These are phyloP conservation scores for Sebastes trivittatus DNA, from an alignment of 2,797 vertebrate species.

Conservation along the genomic window DNA sequence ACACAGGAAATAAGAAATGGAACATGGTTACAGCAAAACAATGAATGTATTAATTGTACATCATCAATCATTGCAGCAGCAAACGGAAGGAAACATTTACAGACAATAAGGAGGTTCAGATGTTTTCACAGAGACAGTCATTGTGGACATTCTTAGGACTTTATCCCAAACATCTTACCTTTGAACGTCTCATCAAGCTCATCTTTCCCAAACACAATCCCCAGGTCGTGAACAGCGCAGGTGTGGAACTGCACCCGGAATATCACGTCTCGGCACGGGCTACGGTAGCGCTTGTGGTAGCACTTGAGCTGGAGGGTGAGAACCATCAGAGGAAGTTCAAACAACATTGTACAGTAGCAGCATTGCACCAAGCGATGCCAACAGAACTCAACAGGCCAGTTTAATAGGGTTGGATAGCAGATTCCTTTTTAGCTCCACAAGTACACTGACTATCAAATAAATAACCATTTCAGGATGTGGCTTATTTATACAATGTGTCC, in stretches of 20 bases:
- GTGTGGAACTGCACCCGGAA: constrained; percentile 98
- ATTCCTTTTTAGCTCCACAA: background rate
- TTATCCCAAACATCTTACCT: constrained; percentile 75
- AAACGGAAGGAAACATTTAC: background rate
- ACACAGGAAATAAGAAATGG: background rate
- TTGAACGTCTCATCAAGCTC: constrained; percentile 96
- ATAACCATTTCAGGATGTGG: background rate
- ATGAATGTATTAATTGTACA: background rate
- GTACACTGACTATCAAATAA: background rate
- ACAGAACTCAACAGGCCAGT: background rate
- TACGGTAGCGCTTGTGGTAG: constrained; percentile 95
- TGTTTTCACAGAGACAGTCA: background rate
- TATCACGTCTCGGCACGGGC: constrained; percentile 91
- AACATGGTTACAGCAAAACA: background rate
- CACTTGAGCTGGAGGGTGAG: constrained; percentile 89
- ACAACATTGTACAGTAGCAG: background rate
- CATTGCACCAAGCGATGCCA: background rate
- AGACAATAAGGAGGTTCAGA: background rate
- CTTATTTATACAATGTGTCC: background rate
- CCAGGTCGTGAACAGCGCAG: constrained; percentile 94
- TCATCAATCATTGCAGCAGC: background rate
- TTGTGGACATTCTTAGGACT: background rate
- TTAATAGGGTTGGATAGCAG: background rate
- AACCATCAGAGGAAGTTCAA: background rate
- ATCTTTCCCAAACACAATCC: constrained; percentile 93